Evolutionary conservation across 2,797 vertebrate species (phyloP).

Genomic region (Chrosomus eos): DNA sequence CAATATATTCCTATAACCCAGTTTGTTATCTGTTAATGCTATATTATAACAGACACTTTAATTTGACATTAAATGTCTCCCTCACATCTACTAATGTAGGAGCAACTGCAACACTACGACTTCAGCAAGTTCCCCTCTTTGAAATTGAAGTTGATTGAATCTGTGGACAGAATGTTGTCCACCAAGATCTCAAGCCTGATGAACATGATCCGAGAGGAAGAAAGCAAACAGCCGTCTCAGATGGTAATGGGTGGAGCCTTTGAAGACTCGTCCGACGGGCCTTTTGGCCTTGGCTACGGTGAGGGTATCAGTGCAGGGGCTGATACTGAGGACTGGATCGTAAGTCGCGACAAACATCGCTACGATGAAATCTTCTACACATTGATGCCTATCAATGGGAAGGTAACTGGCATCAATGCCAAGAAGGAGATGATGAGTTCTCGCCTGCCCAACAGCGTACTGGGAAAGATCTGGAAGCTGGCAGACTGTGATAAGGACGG

Average conservation of each 20-base stretch:
- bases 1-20: background rate
- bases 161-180: conserved; percentile 94
- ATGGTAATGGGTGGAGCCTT: conserved; percentile 92
- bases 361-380: conserved; percentile 99
- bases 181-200: conserved; percentile 90
- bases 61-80: conserved; percentile 26
- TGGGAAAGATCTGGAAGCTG: conserved; percentile 98
- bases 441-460: conserved; percentile 92
- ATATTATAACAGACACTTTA: conserved; percentile 8
- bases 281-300: conserved; percentile 93
- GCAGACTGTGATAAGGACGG: conserved; percentile 92
- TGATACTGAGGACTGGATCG: conserved; percentile 93
- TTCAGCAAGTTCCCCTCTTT: conserved; percentile 94
- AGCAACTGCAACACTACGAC: conserved; percentile 91
- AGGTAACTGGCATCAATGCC: conserved; percentile 91
- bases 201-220: conserved; percentile 91
- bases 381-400: conserved; percentile 93
- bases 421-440: conserved; percentile 98
- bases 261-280: conserved; percentile 90
- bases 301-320: conserved; percentile 93
- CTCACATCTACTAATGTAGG: conserved; percentile 75
- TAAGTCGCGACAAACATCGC: conserved; percentile 91
- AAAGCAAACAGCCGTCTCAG: conserved; percentile 82
- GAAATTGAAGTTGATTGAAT: conserved; percentile 93
- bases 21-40: background rate